Conservation (phyloP, 2,113 vertebrate species). For the Oncorhynchus tshawytscha region DNA sequence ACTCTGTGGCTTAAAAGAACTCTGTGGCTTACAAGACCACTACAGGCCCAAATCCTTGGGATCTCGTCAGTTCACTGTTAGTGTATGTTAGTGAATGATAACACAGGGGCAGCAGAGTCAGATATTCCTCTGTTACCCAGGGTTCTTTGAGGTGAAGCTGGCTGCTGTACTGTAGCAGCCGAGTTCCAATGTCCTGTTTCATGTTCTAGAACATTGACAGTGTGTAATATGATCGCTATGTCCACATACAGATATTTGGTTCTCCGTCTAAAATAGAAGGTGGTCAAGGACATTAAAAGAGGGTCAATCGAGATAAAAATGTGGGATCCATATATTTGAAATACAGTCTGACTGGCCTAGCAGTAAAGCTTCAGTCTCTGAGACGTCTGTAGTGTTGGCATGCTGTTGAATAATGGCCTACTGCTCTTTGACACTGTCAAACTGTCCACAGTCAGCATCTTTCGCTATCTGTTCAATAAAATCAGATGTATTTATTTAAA, state of each 20-base stretch:
- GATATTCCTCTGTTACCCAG: background rate
- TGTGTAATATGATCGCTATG: background rate
- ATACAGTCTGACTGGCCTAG: no score
- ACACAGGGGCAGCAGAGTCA: background rate
- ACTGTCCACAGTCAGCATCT: no score
- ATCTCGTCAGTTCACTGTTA: no score
- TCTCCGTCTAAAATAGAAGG: background rate
- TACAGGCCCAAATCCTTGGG: no score
- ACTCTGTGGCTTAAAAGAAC: no score
- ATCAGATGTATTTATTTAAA: no score
- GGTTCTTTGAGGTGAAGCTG: slow-evolving; percentile 24
- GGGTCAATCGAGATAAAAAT: background rate
- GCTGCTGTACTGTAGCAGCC: background rate
- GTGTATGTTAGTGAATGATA: background rate
- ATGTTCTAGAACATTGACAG: background rate
- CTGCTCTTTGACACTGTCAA: no score
- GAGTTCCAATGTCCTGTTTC: background rate
- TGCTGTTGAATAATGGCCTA: no score
- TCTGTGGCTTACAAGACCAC: no score
- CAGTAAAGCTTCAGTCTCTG: no score
- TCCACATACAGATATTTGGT: background rate
- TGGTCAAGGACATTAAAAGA: background rate
- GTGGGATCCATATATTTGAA: background rate
- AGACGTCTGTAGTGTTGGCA: no score
- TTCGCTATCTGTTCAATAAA: no score